Base-by-base conservation (phyloP, 1,140 invertebrate species). In the Saccostrea cuccullata region DNA sequence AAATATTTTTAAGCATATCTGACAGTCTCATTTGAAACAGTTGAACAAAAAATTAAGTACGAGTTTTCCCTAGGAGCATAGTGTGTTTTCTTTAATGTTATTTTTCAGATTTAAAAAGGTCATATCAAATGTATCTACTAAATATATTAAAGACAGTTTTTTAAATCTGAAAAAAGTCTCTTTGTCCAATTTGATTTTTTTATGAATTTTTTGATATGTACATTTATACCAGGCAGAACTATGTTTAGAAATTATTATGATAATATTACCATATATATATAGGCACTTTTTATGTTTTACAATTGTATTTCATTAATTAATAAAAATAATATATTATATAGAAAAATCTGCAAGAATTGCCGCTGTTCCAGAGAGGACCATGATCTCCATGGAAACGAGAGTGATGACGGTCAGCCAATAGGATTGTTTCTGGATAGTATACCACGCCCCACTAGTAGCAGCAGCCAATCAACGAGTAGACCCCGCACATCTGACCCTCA, bases 271-370 rank as follows among this genome's bases (percentile, higher is more conserved):
- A 36, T 36, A 1, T 36, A n/a, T n/a, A 17, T 64, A 17, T 17
- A 17, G 58, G n/a, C 58, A 20, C 58, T 20, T 17, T 64, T 0
- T 64, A 64, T 64, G 30, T 36, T 36, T 36, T 36, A 36, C 2
- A 20, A 0, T 60, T 23, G 23, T 73, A 23, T 30, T 73, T 26
- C 20, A 36, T 36, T 47, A 47, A 47, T 9, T 47, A 1, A 47
- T 47, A 8, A 9, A 47, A 47, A 3, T 12, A 6, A 13, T 12
- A 60, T 60, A 0, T 60, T 47, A 95, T 96, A 4, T 95, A 97
- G 96, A 90, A 97, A 97, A 94, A 96, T 97, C 90, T 97, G 96
- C 94, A 96, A 96, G 82, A 96, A 96, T 93, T 97, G 96, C 94
- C 96, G 96, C 92, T 97, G 96, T 93, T 96, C 96, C 8, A 94